A percentile compares a stretch with the other conserved stretches of the same genome.
Evolutionary conservation across 2,888 invertebrate genomes (phyloP).

Genomic region (Pterostichus niger): DNA sequence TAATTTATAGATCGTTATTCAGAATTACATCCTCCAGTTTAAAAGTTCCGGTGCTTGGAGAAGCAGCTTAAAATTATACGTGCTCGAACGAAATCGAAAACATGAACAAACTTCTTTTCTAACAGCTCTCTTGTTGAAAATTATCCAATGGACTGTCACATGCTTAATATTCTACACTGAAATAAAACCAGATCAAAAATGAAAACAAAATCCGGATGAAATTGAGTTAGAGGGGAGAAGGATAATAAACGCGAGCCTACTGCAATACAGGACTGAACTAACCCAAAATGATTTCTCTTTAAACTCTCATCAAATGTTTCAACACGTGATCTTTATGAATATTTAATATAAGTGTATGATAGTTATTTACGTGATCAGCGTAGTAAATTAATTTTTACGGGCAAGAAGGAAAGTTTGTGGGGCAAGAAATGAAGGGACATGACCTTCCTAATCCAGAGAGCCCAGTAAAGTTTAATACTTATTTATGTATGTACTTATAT

Average conservation of each 20-base stretch:
- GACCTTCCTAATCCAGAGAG: too few species aligned
- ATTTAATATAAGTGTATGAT: too few species aligned
- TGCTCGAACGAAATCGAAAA: slow-evolving; percentile 22
- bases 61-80: slow-evolving; percentile 17
- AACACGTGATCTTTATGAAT: too few species aligned
- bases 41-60: slow-evolving; percentile 16
- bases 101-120: background rate
- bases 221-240: background rate
- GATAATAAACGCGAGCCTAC: slow-evolving; percentile 3
- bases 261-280: background rate
- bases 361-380: too few species aligned
- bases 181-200: slow-evolving; percentile 3
- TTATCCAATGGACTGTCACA: background rate
- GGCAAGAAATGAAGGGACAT: too few species aligned
- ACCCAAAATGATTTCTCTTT: too few species aligned
- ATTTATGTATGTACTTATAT: too few species aligned
- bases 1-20: slow-evolving; percentile 58
- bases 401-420: too few species aligned
- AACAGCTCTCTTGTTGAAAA: slow-evolving; percentile 12
- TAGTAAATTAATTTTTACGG: too few species aligned
- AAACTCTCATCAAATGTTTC: too few species aligned
- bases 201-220: slow-evolving; percentile 5
- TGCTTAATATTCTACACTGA: too few species aligned
- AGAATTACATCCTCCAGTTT: slow-evolving; percentile 25
- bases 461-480: too few species aligned